A percentile compares a stretch with the other conserved stretches of the same genome.
Evolutionary conservation across 1,140 invertebrate species (phyloP).

Genomic region (Phthorimaea operculella): DNA sequence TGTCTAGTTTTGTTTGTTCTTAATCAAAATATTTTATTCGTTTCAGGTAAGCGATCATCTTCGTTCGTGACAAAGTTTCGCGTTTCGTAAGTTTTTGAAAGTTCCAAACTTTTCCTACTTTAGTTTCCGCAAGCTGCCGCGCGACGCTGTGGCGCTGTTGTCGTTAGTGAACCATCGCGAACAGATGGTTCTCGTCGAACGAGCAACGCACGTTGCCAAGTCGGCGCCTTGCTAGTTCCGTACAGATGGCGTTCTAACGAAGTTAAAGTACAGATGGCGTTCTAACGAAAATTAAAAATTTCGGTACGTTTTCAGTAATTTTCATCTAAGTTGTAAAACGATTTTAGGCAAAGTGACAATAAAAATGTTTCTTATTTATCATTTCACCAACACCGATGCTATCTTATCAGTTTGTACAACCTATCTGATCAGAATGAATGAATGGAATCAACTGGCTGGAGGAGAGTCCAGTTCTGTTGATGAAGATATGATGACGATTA

Average conservation of each 20-base stretch:
- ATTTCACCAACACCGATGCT: no score
- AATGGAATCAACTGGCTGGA: no score
- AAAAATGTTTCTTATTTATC: no score
- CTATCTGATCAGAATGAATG: no score
- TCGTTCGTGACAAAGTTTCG: background rate
- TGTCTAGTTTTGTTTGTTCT: no score
- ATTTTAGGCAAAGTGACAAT: no score
- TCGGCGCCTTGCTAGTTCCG: conserved; percentile 15
- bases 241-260: conserved; percentile 27
- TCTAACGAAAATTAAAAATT: background rate
- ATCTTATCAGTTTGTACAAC: no score
- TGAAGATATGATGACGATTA: no score
- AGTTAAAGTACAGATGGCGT: conserved; percentile 28
- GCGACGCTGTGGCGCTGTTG: background rate
- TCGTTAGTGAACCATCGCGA: background rate
- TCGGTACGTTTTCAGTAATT: no score
- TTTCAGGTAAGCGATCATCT: background rate
- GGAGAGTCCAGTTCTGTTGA: no score
- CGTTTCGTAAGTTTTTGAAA: background rate
- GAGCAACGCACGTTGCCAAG: background rate
- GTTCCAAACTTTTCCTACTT: background rate
- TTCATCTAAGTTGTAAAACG: no score
- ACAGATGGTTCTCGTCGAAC: background rate
- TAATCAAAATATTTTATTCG: background rate
- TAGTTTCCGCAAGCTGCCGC: background rate